Conservation (phyloP, 2,797 vertebrate genomes). For the Sphenopsis melanotis region DNA sequence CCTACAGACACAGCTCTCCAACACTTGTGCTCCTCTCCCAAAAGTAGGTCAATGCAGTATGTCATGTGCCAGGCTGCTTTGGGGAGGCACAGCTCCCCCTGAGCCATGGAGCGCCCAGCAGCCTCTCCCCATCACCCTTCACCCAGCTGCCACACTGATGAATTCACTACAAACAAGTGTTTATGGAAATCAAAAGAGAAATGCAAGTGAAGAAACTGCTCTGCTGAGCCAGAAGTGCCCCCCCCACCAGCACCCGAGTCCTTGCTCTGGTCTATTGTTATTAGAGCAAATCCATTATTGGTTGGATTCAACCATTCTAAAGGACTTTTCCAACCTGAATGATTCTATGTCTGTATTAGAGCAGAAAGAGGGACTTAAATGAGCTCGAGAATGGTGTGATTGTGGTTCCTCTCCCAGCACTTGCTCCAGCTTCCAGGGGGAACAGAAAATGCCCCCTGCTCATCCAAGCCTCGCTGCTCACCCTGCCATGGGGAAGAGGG, state of each 20-base stretch:
- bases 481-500: background rate
- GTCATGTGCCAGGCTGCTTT: conserved; percentile 1
- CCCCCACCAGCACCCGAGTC: rapidly evolving
- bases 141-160: background rate
- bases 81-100: background rate
- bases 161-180: background rate
- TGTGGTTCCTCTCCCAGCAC: background rate
- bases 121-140: background rate
- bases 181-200: background rate
- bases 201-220: background rate
- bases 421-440: background rate
- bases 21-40: background rate
- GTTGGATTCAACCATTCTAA: background rate
- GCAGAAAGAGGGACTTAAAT: background rate
- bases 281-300: background rate
- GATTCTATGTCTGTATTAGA: background rate
- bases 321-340: background rate
- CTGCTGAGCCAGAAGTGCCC: background rate
- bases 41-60: conserved; percentile 59
- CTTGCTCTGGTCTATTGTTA: background rate
- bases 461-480: background rate
- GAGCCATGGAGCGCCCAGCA: background rate
- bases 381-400: rapidly evolving
- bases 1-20: background rate
- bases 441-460: rapidly evolving